Evolutionary conservation across 2,113 vertebrate species (phyloP).

Genomic region (Thalassoma bifasciatum): DNA sequence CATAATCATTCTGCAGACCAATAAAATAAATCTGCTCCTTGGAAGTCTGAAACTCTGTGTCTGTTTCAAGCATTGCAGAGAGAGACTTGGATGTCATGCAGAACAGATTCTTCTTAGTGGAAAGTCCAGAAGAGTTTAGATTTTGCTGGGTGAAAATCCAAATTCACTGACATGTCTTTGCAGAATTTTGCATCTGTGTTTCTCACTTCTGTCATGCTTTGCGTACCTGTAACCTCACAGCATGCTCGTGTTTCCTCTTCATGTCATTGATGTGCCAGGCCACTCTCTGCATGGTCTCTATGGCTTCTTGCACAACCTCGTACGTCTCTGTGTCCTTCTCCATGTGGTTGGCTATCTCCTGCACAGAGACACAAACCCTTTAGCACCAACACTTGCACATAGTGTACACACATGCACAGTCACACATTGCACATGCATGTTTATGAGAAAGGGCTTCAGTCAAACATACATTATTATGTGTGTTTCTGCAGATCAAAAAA

Average conservation of each 20-base stretch:
- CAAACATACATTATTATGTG: constrained; percentile 10
- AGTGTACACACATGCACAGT: no score
- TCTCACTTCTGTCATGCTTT: neutral
- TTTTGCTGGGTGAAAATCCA: no score
- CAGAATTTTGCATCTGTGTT: neutral
- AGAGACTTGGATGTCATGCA: neutral
- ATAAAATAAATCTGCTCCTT: constrained; percentile 37
- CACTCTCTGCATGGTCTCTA: constrained; percentile 98
- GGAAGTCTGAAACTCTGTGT: constrained; percentile 16
- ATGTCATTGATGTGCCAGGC: constrained; percentile 99
- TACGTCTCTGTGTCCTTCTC: constrained; percentile 96
- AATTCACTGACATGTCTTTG: neutral
- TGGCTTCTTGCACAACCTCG: constrained; percentile 96
- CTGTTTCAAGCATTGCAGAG: constrained; percentile 11
- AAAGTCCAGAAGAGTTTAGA: neutral
- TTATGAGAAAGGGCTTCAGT: neutral
- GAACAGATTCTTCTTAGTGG: neutral
- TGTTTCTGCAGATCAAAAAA: constrained; percentile 20
- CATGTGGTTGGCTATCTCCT: constrained; percentile 98
- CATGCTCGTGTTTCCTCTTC: constrained; percentile 98
- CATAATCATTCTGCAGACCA: constrained; percentile 38
- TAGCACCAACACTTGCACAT: no score
- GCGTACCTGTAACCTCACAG: constrained; percentile 91
- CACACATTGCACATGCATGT: neutral
- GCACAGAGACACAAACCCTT: constrained; percentile 40